These are phyloP conservation scores for Drosophila fulvimacula DNA, from an alignment of 2,888 invertebrate genomes.

Conservation along the genomic window DNA sequence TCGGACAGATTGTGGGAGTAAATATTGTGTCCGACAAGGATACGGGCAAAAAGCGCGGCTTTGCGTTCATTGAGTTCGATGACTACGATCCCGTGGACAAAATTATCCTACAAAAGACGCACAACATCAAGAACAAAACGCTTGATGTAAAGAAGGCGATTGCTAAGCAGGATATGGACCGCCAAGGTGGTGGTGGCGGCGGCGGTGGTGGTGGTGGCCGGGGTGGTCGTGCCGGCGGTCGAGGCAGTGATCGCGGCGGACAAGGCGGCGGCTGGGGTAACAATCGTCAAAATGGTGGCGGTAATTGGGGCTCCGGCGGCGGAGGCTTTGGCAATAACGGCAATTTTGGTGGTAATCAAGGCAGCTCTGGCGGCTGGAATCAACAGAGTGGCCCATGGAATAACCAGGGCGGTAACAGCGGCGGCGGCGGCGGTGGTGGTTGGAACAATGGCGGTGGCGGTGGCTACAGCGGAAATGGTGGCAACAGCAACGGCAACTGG, in stretches of 20 bases:
- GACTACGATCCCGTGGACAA: constrained; percentile 99
- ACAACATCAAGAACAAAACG: constrained; percentile 92
- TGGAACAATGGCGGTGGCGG: constrained; percentile 83
- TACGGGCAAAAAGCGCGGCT: constrained; percentile 96
- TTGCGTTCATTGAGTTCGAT: constrained; percentile 98
- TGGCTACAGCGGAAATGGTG: constrained; percentile 84
- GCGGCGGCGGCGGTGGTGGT: constrained; percentile 64
- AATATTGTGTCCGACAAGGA: constrained; percentile 96
- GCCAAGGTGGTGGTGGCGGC: constrained; percentile 85
- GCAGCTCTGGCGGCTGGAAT: constrained; percentile 84
- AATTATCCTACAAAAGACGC: constrained; percentile 91
- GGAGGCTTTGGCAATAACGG: constrained; percentile 73
- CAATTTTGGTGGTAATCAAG: constrained; percentile 83
- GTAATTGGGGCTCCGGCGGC: constrained; percentile 83
- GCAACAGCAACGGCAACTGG: constrained; percentile 88
- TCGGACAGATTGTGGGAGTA: constrained; percentile 93
- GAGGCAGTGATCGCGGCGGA: constrained; percentile 86
- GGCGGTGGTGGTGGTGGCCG: constrained; percentile 85
- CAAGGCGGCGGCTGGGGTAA: constrained; percentile 72
- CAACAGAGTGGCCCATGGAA: constrained; percentile 82
- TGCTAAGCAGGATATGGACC: constrained; percentile 93
- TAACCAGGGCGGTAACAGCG: constrained; percentile 73
- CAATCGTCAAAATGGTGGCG: constrained; percentile 86
- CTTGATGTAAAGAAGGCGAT: constrained; percentile 97
- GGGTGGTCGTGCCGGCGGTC: constrained; percentile 82